Evolutionary conservation across 2,888 invertebrate species (phyloP).

Genomic region (Parelbella ahira): DNA sequence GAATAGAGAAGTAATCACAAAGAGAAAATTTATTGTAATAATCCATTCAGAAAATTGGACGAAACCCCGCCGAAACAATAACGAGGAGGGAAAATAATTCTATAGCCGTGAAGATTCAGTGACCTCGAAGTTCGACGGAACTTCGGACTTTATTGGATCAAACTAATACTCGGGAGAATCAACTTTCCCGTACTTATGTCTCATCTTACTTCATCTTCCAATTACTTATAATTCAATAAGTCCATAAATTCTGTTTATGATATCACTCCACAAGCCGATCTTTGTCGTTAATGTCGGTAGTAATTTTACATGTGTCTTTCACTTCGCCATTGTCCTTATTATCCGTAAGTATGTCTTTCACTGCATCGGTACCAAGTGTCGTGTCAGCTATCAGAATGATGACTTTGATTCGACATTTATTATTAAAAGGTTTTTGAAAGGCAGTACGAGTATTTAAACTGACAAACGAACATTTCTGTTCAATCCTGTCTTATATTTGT

Average conservation of each 20-base stretch:
- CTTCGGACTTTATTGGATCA: slow-evolving; percentile 22
- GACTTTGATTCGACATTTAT: no score
- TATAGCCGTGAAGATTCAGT: slow-evolving; percentile 16
- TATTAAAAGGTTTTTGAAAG: no score
- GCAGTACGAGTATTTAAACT: no score
- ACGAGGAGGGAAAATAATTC: slow-evolving; percentile 11
- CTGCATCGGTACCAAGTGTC: neutral
- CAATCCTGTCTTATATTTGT: no score
- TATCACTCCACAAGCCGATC: slow-evolving; percentile 19
- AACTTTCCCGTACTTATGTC: slow-evolving; percentile 24
- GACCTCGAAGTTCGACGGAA: slow-evolving; percentile 20
- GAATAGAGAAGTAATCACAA: slow-evolving; percentile 11
- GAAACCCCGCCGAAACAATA: slow-evolving; percentile 21
- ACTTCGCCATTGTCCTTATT: slow-evolving; percentile 1
- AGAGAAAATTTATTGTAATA: slow-evolving; percentile 13
- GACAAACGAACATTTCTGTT: no score
- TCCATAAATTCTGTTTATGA: slow-evolving; percentile 20
- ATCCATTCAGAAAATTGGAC: slow-evolving; percentile 13
- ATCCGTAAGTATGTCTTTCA: neutral
- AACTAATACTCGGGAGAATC: slow-evolving; percentile 19
- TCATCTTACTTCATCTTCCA: slow-evolving; percentile 24
- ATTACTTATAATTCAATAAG: slow-evolving; percentile 26
- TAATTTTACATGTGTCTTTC: slow-evolving; percentile 15
- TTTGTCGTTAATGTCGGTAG: slow-evolving; percentile 16
- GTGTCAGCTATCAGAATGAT: slow-evolving; percentile 1